Conservation (phyloP, 2,113 vertebrate species). For the Himantopus leucocephalus region DNA sequence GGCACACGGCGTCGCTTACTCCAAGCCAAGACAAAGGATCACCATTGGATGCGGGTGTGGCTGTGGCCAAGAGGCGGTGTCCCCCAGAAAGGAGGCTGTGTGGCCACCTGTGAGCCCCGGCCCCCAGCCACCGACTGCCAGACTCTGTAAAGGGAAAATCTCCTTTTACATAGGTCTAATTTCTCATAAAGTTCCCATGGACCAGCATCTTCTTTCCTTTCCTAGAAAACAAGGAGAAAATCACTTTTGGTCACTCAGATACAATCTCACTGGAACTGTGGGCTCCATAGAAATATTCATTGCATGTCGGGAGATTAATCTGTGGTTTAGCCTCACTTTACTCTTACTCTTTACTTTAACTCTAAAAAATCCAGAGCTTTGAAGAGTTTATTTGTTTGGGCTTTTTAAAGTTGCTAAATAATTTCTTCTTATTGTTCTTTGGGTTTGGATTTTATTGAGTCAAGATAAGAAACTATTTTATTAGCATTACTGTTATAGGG, state of each 20-base stretch:
- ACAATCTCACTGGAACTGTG: neutral
- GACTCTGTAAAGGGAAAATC: neutral
- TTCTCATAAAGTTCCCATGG: neutral
- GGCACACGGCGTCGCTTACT: fast-evolving
- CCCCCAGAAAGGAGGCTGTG: neutral
- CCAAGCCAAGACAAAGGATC: neutral
- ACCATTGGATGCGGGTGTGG: fast-evolving
- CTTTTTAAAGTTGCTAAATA: neutral
- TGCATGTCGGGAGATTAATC: neutral
- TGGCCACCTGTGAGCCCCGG: neutral
- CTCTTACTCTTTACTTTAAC: neutral
- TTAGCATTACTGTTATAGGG: neutral
- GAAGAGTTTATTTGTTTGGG: neutral
- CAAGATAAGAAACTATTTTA: neutral
- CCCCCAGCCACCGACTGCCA: neutral
- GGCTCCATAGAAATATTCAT: neutral
- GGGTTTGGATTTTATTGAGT: neutral
- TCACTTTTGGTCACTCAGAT: neutral
- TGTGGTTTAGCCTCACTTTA: fast-evolving
- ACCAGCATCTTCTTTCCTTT: neutral
- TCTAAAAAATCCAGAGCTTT: neutral
- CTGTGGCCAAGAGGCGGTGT: neutral
- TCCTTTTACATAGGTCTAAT: neutral
- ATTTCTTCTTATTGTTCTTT: neutral
- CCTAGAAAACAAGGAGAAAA: neutral